These are phyloP conservation scores for Lepidochrysops patricia DNA, from an alignment of 2,888 invertebrate species.

Conservation along the genomic window DNA sequence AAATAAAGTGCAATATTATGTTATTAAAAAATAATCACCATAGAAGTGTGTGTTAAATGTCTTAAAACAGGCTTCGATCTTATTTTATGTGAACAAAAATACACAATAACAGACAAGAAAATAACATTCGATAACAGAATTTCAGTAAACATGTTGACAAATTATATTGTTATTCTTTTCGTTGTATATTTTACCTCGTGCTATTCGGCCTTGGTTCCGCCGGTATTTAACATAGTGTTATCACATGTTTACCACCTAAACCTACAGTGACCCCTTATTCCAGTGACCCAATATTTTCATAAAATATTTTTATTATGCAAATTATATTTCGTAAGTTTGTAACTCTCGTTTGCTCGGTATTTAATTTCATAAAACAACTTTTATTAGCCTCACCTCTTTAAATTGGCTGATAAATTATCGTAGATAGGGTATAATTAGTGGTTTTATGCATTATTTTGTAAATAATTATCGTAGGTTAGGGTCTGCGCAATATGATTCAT, in stretches of 20 bases:
- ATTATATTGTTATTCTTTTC: conserved; percentile 6
- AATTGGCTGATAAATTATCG: not conserved
- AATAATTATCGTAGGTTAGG: not conserved
- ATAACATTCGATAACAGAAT: not conserved
- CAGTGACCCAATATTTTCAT: not conserved
- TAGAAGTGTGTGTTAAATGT: no score
- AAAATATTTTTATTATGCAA: not conserved
- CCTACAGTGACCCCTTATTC: not conserved
- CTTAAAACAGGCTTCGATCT: not conserved
- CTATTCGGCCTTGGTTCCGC: conserved; percentile 4
- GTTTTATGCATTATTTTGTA: not conserved
- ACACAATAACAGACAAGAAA: not conserved
- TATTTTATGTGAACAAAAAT: not conserved
- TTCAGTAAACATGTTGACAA: conserved; percentile 10
- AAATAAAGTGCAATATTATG: no score
- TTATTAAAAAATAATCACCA: no score
- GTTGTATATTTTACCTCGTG: conserved; percentile 12
- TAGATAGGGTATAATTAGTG: not conserved
- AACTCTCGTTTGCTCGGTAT: not conserved
- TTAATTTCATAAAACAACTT: not conserved
- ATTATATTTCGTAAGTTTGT: not conserved
- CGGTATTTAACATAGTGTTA: conserved; percentile 8
- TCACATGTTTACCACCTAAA: not conserved
- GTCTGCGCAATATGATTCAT: not conserved
- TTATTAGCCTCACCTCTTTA: not conserved